Conservation (phyloP, 1,140 invertebrate genomes). For the Brachionus koreanus region DNA sequence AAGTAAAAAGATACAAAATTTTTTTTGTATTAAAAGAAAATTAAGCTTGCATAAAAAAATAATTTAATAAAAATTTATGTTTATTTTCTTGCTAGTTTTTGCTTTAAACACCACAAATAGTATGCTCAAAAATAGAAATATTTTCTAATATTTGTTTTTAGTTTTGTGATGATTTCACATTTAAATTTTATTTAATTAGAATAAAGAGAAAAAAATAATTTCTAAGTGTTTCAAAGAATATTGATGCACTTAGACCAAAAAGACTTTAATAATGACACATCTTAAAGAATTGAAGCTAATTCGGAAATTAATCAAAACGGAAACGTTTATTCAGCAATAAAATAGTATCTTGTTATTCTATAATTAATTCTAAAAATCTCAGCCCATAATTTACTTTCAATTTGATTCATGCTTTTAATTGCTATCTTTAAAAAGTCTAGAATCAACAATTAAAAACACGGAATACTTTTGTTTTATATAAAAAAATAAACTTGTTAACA, state of each 20-base stretch:
- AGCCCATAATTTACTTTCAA: background rate
- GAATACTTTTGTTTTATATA: background rate
- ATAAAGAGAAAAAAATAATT: background rate
- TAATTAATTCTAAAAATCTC: background rate
- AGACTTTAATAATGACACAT: background rate
- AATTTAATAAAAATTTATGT: too few species aligned
- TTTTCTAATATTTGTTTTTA: background rate
- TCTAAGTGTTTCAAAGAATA: background rate
- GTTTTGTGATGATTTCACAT: background rate
- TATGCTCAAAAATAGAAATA: too few species aligned
- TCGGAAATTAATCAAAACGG: background rate
- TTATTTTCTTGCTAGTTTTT: too few species aligned
- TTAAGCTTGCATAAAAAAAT: too few species aligned
- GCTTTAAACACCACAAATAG: too few species aligned
- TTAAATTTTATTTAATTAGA: background rate
- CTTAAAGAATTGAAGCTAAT: background rate
- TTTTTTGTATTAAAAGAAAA: too few species aligned
- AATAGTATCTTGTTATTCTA: background rate
- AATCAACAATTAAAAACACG: conserved; percentile 20
- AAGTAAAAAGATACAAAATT: too few species aligned
- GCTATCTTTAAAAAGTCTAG: background rate
- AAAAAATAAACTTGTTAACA: background rate
- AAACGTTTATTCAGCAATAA: background rate
- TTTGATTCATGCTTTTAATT: conserved; percentile 30
- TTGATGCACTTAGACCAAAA: background rate